Evolutionary conservation across 2,797 vertebrate species (phyloP), one percentile per base, ranked within the genome.

Genomic region (Eutrigla gurnardus): DNA sequence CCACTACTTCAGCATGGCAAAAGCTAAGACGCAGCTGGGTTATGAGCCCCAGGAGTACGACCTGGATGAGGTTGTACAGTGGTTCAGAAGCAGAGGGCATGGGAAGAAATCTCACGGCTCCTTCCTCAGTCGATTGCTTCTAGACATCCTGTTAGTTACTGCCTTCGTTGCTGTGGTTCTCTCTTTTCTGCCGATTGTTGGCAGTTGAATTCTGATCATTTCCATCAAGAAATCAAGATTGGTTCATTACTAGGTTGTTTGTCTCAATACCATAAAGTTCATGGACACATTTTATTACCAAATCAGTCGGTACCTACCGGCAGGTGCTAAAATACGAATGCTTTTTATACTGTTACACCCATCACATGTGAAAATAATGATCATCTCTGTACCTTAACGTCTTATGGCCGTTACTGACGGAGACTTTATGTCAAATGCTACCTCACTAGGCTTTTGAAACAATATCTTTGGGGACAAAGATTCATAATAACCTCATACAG

Each of bases 1-100:
- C 0, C 97, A 99, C 85, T 99, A 98, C 85, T 99, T 99, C 60
- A 99, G 95, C 80, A 89, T 97, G 81, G 93, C 91, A 7, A 99
- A 99, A 80, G 97, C 98, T 53, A 94, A 82, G 80, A 93, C 47
- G 1, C 96, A 99, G 84, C 94, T 99, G 6, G 89, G 95, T 1
- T 99, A 98, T 2, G 64, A 95, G 46, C 96, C 98, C 9, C 85
- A 86, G 77, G 81, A 91, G 0, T 92, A 94, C 58, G 93, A 88
- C 90, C 92, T 99, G 77, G 91, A 94, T 4, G 96, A 99, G 81
- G 96, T 96, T 10, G 95, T 98, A 0, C 92, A 95, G 4, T 99
- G 97, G 97, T 99, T 98, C 90, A 94, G 89, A 88, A 87, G 80
- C 82, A 94, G 14, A 46, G 97, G 97, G 32, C 95, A 96, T 0